A percentile compares a stretch with the other conserved stretches of the same genome.
phyloP scores from a whole-genome alignment of 2,888 invertebrate species.

The Polia nebulosa region DNA sequence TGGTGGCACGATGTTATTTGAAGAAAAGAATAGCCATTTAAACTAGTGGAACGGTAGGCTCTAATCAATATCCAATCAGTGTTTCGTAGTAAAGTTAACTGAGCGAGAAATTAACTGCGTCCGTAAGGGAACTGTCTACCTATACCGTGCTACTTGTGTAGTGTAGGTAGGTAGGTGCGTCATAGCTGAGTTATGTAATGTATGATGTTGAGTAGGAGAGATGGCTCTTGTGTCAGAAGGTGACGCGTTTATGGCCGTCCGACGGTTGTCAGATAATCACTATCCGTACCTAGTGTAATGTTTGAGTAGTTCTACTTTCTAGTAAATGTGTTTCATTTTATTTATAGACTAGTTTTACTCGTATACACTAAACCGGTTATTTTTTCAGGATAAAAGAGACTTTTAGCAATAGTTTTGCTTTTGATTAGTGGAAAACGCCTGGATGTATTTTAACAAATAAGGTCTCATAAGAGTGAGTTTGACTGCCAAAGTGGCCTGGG shows the following conservation, averaged over 20 bases:
- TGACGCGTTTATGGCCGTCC: not conserved
- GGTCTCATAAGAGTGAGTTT: too few species aligned
- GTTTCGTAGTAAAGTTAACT: conserved; percentile 88
- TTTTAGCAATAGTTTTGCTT: too few species aligned
- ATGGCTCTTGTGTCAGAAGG: not conserved
- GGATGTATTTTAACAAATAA: too few species aligned
- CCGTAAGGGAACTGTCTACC: conserved; percentile 72
- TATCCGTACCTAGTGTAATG: too few species aligned
- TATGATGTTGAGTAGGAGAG: not conserved
- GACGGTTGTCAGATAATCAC: not conserved
- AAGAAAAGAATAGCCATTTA: conserved; percentile 86
- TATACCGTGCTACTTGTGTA: conserved; percentile 55
- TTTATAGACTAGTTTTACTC: too few species aligned
- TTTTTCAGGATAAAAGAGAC: too few species aligned
- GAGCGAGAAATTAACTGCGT: conserved; percentile 89
- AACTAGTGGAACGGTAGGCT: conserved; percentile 84
- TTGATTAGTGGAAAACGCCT: too few species aligned
- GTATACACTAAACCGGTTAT: too few species aligned
- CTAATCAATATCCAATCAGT: conserved; percentile 91
- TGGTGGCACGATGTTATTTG: conserved; percentile 85
- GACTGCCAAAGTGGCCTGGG: too few species aligned
- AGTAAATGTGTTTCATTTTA: too few species aligned
- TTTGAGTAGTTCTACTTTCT: too few species aligned
- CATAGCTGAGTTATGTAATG: conserved; percentile 41
- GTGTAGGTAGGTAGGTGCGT: conserved; percentile 19